A percentile compares a stretch with the other conserved stretches of the same genome.
Evolutionary conservation across 2,113 vertebrate species (phyloP).

Genomic region (Egretta garzetta): DNA sequence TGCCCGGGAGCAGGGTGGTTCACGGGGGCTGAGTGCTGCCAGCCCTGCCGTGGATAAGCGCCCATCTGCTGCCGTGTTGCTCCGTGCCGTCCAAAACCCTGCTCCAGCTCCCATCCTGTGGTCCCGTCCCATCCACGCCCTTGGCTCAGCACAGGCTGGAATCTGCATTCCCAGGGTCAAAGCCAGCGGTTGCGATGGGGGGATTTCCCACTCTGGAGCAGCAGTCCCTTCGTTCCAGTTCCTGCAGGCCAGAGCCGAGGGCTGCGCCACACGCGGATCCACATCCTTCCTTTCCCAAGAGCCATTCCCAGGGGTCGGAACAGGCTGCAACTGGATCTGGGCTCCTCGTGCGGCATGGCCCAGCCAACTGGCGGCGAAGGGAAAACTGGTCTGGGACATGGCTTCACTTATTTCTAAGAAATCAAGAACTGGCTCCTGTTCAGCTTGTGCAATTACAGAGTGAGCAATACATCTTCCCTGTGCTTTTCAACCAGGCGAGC

Average conservation of each 20-base stretch:
- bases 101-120: background rate
- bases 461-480: background rate
- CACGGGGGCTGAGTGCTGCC: background rate
- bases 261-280: rapidly evolving
- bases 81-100: rapidly evolving
- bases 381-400: background rate
- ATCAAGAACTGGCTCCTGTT: background rate
- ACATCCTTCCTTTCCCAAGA: background rate
- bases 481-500: background rate
- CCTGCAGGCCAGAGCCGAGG: rapidly evolving
- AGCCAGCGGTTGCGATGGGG: too few species aligned
- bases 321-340: slow-evolving; percentile 3
- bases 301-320: background rate
- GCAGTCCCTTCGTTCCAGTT: background rate
- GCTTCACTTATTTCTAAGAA: slow-evolving; percentile 8
- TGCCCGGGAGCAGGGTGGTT: background rate
- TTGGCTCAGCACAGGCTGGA: rapidly evolving
- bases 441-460: slow-evolving; percentile 25
- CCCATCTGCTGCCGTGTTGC: background rate
- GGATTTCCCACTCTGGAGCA: background rate
- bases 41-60: background rate
- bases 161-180: background rate
- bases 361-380: background rate
- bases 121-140: rapidly evolving
- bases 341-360: background rate